A percentile compares a stretch with the other conserved stretches of the same genome.
Conservation (phyloP, 37 sponge, comb jelly and placozoan species). For the Mnemiopsis leidyi region DNA sequence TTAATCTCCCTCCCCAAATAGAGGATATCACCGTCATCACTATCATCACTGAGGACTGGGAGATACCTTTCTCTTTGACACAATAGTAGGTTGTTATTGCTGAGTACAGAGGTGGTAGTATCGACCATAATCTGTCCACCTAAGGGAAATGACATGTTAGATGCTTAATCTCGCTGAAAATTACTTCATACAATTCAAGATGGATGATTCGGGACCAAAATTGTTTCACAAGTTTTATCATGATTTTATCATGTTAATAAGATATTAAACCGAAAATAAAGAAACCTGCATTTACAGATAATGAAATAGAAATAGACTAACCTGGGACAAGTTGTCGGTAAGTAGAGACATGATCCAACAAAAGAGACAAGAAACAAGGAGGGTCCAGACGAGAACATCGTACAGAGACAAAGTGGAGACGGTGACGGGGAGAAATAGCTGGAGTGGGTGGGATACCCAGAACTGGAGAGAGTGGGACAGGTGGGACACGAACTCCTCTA, state of each 20-base stretch:
- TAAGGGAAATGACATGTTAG: too few relatives aligned
- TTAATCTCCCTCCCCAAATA: conserved; percentile 17
- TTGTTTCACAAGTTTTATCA: too few relatives aligned
- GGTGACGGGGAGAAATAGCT: neutral
- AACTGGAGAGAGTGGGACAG: conserved; percentile 1
- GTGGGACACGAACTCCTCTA: neutral
- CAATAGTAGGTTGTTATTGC: neutral
- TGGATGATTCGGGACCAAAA: too few relatives aligned
- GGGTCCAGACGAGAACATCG: neutral
- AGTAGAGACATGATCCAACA: conserved; percentile 16
- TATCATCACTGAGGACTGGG: neutral
- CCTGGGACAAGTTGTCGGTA: conserved; percentile 46
- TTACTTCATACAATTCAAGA: too few relatives aligned
- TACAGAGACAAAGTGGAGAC: neutral
- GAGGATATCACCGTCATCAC: neutral
- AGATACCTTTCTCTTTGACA: too few relatives aligned
- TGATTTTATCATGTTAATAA: too few relatives aligned
- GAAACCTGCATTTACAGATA: too few relatives aligned
- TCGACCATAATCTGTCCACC: conserved; percentile 55
- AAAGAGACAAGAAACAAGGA: neutral
- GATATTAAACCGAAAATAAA: neutral
- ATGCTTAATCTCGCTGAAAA: too few relatives aligned
- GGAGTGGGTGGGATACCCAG: conserved; percentile 3
- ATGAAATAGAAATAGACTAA: too few relatives aligned
- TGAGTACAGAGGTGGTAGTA: conserved; percentile 54